A percentile compares a stretch with the other conserved stretches of the same genome.
phyloP scores from a whole-genome alignment of 2,797 vertebrate species.

The Threskiornis aethiopicus region DNA sequence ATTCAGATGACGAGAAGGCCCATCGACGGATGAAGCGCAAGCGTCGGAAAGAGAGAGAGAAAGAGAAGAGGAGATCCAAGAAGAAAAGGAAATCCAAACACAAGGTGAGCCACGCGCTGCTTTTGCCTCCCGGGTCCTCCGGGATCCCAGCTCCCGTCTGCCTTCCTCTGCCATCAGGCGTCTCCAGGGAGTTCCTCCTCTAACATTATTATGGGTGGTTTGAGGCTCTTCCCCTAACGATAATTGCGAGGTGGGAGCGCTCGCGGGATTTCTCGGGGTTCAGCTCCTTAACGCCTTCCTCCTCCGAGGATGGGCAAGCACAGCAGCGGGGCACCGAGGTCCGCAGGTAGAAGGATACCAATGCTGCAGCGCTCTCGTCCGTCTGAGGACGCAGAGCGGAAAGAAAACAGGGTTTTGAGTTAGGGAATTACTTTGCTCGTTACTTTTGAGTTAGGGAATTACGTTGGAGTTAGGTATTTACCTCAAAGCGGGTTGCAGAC shows the following conservation, averaged over 20 bases:
- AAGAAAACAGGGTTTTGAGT: too few relatives aligned
- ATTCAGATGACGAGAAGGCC: conserved; percentile 85
- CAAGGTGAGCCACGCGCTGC: conserved; percentile 77
- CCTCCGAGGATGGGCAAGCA: neutral
- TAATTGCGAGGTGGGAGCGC: neutral
- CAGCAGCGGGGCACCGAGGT: neutral
- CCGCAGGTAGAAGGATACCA: neutral
- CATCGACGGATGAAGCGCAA: conserved; percentile 89
- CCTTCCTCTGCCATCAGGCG: neutral
- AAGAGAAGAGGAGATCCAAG: conserved; percentile 92
- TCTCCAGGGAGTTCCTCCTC: neutral
- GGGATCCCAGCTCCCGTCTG: neutral
- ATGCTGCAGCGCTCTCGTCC: accelerated
- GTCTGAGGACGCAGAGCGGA: accelerated
- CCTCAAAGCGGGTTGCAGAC: neutral
- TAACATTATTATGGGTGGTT: accelerated
- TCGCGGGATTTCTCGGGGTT: neutral
- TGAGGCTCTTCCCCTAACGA: neutral
- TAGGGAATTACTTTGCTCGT: neutral
- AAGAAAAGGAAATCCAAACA: conserved; percentile 95
- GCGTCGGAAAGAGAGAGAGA: conserved; percentile 90
- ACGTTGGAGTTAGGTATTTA: neutral
- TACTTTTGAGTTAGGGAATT: neutral
- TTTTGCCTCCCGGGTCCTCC: neutral
- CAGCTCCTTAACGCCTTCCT: neutral